phyloP scores from a whole-genome alignment of 2,113 vertebrate genomes.

The Sapayoa aenigma region DNA sequence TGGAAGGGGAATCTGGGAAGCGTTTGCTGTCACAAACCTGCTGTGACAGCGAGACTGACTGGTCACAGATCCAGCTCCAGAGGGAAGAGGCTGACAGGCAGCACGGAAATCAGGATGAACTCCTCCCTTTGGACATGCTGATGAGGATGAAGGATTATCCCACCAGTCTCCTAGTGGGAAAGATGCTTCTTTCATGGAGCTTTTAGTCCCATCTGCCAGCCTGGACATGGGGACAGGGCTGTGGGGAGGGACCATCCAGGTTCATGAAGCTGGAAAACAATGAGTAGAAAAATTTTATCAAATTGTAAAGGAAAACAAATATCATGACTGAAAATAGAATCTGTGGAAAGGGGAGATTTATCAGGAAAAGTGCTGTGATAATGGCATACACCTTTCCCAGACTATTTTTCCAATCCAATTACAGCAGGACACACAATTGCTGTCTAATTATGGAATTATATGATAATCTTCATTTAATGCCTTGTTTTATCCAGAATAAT shows the following conservation, averaged over 20 bases:
- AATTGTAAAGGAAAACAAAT: not conserved
- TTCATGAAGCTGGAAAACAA: rapidly evolving
- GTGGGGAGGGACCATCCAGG: not conserved
- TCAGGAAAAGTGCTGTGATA: not conserved
- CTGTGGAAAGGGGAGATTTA: not conserved
- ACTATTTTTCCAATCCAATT: not conserved
- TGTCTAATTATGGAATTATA: not conserved
- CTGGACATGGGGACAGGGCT: not conserved
- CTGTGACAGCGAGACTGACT: not conserved
- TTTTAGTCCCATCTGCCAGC: not conserved
- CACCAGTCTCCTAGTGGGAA: not conserved
- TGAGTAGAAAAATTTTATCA: not conserved
- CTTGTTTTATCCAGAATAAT: not conserved
- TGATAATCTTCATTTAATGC: not conserved
- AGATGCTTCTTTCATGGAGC: not conserved
- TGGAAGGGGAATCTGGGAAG: not conserved
- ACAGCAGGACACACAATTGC: rapidly evolving
- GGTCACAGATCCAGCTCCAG: not conserved
- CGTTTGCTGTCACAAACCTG: not conserved
- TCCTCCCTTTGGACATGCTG: not conserved
- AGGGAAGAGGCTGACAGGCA: not conserved
- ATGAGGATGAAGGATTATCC: not conserved
- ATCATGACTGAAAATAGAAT: not conserved
- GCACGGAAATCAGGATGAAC: not conserved
- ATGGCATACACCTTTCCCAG: not conserved